Percentiles rank a stretch among this genome's conserved stretches.
phyloP scores from a whole-genome alignment of 2,888 invertebrate genomes.

The Diaprepes abbreviatus region DNA sequence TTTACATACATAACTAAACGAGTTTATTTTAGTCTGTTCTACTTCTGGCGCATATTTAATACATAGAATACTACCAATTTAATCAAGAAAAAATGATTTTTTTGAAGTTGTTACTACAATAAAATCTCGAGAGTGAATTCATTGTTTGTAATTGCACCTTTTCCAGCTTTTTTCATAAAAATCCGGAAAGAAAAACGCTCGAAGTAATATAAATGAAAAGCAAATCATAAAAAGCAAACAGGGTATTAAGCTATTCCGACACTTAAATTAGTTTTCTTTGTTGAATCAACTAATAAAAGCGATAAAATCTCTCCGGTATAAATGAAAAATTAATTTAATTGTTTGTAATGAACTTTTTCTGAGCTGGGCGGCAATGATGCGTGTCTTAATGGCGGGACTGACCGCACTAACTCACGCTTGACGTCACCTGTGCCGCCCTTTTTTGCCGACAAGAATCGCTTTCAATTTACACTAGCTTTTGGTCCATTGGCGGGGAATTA shows the following conservation, averaged over 20 bases:
- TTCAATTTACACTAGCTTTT: constrained; percentile 53
- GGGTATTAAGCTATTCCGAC: background rate
- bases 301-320: constrained; percentile 32
- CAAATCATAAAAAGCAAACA: background rate
- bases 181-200: too few species aligned
- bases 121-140: too few species aligned
- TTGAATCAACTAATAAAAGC: constrained; percentile 21
- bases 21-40: too few species aligned
- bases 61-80: too few species aligned
- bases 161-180: too few species aligned
- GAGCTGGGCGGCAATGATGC: constrained; percentile 53
- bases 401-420: constrained; percentile 58
- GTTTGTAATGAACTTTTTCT: constrained; percentile 54
- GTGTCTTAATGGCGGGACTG: constrained; percentile 55
- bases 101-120: too few species aligned
- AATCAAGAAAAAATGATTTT: too few species aligned
- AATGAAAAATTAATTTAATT: constrained; percentile 56
- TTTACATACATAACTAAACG: too few species aligned
- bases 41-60: too few species aligned
- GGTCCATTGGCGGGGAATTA: background rate
- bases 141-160: too few species aligned
- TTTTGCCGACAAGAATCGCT: constrained; percentile 59
- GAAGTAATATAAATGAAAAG: too few species aligned
- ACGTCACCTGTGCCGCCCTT: constrained; percentile 58
- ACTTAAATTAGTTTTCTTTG: constrained; percentile 16